Evolutionary conservation across 2,888 invertebrate species (phyloP).

Genomic region (Chloromyia formosa): DNA sequence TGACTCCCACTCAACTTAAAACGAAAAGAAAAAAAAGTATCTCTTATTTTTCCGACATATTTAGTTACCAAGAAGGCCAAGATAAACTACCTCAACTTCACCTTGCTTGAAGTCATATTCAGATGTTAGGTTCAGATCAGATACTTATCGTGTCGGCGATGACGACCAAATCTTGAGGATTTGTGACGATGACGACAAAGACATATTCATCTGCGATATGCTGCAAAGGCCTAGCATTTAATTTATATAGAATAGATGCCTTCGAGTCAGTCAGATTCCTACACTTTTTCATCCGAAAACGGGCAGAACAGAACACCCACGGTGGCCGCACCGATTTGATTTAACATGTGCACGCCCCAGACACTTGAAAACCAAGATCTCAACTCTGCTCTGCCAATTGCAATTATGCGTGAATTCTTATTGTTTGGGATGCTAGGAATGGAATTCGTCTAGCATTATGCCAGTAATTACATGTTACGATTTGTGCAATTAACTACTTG

Average conservation of each 20-base stretch:
- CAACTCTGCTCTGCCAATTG: neutral
- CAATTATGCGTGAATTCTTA: slow-evolving; percentile 12
- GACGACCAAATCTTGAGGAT: neutral
- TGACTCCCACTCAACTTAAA: slow-evolving; percentile 30
- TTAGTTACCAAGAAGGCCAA: slow-evolving; percentile 36
- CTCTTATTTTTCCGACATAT: neutral
- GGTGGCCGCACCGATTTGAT: slow-evolving; percentile 16
- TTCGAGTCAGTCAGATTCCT: slow-evolving; percentile 31
- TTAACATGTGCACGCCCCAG: neutral
- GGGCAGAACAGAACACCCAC: slow-evolving; percentile 43
- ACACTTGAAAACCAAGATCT: neutral
- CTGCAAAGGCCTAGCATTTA: too few species aligned
- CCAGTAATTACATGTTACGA: slow-evolving; percentile 4
- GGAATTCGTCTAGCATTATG: neutral
- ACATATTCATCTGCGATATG: slow-evolving; percentile 25
- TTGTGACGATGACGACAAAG: slow-evolving; percentile 19
- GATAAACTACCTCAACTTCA: slow-evolving; percentile 26
- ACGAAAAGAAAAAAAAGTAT: neutral
- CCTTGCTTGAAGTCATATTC: slow-evolving; percentile 17
- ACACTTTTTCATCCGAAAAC: slow-evolving; percentile 10
- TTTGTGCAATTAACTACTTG: slow-evolving; percentile 3
- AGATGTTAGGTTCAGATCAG: slow-evolving; percentile 5
- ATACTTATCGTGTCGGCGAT: neutral
- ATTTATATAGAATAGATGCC: too few species aligned
- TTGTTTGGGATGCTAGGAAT: slow-evolving; percentile 11